Conservation (phyloP, 2,113 vertebrate species). For the Empidonax traillii region DNA sequence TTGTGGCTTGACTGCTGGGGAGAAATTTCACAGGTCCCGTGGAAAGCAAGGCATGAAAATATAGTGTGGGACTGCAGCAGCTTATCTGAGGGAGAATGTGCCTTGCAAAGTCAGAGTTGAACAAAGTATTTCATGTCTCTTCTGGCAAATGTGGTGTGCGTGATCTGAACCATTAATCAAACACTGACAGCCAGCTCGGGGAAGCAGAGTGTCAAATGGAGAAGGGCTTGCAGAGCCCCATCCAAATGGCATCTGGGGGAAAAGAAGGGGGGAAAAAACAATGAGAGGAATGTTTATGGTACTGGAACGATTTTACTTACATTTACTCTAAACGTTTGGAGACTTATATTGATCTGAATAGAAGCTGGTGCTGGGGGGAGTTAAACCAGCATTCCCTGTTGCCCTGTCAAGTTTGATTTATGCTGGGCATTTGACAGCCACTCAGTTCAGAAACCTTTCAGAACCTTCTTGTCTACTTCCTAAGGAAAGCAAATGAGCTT, state of each 20-base stretch:
- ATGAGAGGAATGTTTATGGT: constrained; percentile 29
- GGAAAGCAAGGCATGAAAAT: constrained; percentile 26
- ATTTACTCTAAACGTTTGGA: not conserved
- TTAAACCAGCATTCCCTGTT: not conserved
- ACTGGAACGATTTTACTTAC: not conserved
- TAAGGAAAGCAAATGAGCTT: not conserved
- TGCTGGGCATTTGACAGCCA: constrained; percentile 27
- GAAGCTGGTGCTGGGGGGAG: not conserved
- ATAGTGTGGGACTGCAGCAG: not conserved
- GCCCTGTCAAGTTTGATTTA: constrained; percentile 47
- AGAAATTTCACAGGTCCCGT: constrained; percentile 24
- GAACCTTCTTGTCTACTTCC: constrained; percentile 6
- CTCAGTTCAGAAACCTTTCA: constrained; percentile 18
- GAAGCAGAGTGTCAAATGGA: constrained; percentile 35
- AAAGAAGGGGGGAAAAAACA: not conserved
- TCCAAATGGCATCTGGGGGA: constrained; percentile 17
- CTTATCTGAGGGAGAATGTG: constrained; percentile 5
- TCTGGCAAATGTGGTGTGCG: constrained; percentile 50
- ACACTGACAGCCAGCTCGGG: not conserved
- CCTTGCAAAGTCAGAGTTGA: constrained; percentile 11
- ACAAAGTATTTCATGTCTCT: not conserved
- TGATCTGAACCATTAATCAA: constrained; percentile 50
- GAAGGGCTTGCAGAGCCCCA: not conserved
- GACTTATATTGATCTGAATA: constrained; percentile 34
- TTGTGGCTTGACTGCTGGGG: not conserved